Evolutionary conservation across 2,113 vertebrate genomes (phyloP).

Genomic region (Ahaetulla prasina): DNA sequence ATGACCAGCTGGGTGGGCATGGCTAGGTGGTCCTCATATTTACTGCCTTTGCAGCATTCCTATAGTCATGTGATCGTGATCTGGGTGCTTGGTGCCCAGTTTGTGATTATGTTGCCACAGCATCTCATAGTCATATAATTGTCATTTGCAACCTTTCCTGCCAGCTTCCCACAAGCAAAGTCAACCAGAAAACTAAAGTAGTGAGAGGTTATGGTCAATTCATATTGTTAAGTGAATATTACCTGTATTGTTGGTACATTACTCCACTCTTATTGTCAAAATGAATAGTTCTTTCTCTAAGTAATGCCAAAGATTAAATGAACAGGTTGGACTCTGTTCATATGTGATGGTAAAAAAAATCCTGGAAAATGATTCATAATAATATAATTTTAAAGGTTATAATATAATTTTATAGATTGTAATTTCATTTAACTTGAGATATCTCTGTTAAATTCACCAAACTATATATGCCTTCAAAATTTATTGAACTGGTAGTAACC

Average conservation of each 20-base stretch:
- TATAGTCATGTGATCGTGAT: background rate
- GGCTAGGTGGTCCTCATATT: background rate
- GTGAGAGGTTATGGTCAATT: no score
- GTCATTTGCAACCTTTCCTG: background rate
- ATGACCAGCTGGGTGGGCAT: no score
- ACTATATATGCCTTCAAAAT: background rate
- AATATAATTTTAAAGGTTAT: no score
- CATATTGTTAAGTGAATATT: background rate
- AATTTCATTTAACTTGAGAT: background rate
- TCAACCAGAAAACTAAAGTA: background rate
- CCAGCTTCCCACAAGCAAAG: background rate
- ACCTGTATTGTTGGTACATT: background rate
- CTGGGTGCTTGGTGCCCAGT: background rate
- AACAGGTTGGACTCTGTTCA: background rate
- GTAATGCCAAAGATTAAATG: background rate
- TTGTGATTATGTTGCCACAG: background rate
- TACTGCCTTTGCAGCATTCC: background rate
- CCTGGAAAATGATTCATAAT: no score
- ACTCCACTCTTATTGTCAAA: background rate
- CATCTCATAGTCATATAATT: background rate
- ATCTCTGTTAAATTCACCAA: background rate
- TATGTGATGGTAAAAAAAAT: no score
- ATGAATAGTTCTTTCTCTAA: background rate
- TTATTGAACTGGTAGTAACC: background rate
- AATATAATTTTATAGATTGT: no score